A percentile compares a stretch with the other conserved stretches of the same genome.
These are phyloP conservation scores for Xestobium rufovillosum DNA, from an alignment of 2,888 invertebrate genomes.

Conservation along the genomic window DNA sequence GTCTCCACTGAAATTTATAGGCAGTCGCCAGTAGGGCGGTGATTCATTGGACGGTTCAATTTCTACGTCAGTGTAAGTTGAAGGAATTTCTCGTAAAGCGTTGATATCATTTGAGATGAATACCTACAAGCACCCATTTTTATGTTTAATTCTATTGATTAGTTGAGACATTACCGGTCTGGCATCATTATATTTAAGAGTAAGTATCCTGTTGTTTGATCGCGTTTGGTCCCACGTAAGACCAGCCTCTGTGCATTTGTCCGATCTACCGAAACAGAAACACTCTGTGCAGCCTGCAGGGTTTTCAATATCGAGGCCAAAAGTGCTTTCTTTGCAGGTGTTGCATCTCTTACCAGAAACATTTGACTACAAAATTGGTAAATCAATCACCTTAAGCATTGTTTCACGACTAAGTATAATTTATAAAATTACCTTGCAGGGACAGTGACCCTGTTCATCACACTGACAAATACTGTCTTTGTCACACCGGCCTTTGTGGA, in stretches of 20 bases:
- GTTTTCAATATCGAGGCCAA: slow-evolving; percentile 72
- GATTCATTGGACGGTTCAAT: slow-evolving; percentile 41
- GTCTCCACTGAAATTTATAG: slow-evolving; percentile 77
- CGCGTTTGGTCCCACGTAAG: slow-evolving; percentile 77
- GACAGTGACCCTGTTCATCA: slow-evolving; percentile 73
- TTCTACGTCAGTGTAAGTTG: background rate
- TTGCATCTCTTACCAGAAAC: slow-evolving; percentile 80
- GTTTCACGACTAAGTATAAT: background rate
- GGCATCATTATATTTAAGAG: background rate
- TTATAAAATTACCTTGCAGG: slow-evolving; percentile 67
- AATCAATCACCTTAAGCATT: background rate
- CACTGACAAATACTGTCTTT: slow-evolving; percentile 59
- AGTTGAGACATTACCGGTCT: too few relatives aligned
- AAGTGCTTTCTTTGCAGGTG: slow-evolving; percentile 75
- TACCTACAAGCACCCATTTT: slow-evolving; percentile 2
- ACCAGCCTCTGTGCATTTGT: slow-evolving; percentile 71
- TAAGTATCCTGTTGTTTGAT: slow-evolving; percentile 35
- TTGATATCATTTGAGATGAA: slow-evolving; percentile 16
- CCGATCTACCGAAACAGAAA: slow-evolving; percentile 89
- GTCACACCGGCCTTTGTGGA: slow-evolving; percentile 32
- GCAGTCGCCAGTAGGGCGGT: slow-evolving; percentile 79
- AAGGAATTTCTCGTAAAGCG: slow-evolving; percentile 7
- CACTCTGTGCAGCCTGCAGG: slow-evolving; percentile 88
- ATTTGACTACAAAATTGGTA: slow-evolving; percentile 53
- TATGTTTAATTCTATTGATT: background rate